phyloP scores from a whole-genome alignment of 2,888 invertebrate genomes.

The Andrena bucephala region DNA sequence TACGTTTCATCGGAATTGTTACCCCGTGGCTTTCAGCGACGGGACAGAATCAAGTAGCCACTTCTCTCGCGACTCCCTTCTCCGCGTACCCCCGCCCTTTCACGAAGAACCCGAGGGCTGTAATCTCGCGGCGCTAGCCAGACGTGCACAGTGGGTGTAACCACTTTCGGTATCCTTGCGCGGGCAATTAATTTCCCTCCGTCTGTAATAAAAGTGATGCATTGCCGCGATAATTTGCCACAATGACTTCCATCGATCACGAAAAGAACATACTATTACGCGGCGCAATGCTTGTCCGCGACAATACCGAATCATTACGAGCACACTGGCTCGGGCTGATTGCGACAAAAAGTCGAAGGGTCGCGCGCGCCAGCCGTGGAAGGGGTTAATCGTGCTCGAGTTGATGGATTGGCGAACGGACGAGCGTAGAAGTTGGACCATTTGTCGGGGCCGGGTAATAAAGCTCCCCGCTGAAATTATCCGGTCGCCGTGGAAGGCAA shows the following conservation, averaged over 20 bases:
- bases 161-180: too few relatives aligned
- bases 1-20: neutral
- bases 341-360: conserved; percentile 26
- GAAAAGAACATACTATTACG: conserved; percentile 3
- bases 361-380: neutral
- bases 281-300: neutral
- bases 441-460: conserved; percentile 28
- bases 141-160: too few relatives aligned
- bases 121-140: too few relatives aligned
- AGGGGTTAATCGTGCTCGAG: conserved; percentile 36
- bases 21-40: neutral
- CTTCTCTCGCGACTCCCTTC: too few relatives aligned
- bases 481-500: conserved; percentile 20
- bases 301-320: neutral
- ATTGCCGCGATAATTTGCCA: conserved; percentile 16
- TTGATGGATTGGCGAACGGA: conserved; percentile 30
- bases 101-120: too few relatives aligned
- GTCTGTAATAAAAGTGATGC: conserved; percentile 10
- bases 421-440: conserved; percentile 16
- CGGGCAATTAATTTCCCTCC: neutral
- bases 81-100: too few relatives aligned
- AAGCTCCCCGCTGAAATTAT: conserved; percentile 47
- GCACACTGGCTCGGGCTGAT: conserved; percentile 10
- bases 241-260: conserved; percentile 26
- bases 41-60: neutral